phyloP scores from a whole-genome alignment of 2,797 vertebrate species.

The Octomys mimax region DNA sequence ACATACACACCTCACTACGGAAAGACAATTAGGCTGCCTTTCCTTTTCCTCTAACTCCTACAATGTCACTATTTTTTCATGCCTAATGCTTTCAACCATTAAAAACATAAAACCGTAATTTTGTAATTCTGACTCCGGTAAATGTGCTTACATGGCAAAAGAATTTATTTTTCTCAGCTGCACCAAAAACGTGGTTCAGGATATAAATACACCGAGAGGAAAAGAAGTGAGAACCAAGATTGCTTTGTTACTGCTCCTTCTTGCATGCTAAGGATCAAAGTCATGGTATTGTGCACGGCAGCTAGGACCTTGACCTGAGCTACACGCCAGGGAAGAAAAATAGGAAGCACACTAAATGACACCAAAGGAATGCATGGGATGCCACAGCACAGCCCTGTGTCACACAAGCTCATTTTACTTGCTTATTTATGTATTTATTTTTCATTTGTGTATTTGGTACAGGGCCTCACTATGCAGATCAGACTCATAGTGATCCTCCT shows the following conservation, averaged over 20 bases:
- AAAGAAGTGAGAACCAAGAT: neutral
- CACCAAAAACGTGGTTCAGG: neutral
- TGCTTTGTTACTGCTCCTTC: neutral
- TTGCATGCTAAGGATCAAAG: neutral
- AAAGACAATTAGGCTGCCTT: neutral
- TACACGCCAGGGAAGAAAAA: neutral
- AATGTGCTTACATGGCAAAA: neutral
- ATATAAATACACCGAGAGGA: neutral
- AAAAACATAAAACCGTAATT: constrained; percentile 17
- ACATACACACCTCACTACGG: neutral
- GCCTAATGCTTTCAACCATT: neutral
- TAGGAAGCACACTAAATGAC: neutral
- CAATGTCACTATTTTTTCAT: constrained; percentile 5
- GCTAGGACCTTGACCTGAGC: neutral
- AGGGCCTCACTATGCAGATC: too few relatives aligned
- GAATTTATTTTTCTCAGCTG: neutral
- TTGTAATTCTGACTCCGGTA: constrained; percentile 3
- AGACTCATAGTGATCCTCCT: too few relatives aligned
- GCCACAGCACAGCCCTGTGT: too few relatives aligned
- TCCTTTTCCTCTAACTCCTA: neutral
- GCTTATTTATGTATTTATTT: too few relatives aligned
- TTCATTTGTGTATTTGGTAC: too few relatives aligned
- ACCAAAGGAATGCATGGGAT: neutral
- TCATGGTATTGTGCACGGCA: neutral
- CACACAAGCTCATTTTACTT: neutral